Base-by-base conservation (phyloP, 92 coral and sea anemone species). In the Palythoa caribaeorum region DNA sequence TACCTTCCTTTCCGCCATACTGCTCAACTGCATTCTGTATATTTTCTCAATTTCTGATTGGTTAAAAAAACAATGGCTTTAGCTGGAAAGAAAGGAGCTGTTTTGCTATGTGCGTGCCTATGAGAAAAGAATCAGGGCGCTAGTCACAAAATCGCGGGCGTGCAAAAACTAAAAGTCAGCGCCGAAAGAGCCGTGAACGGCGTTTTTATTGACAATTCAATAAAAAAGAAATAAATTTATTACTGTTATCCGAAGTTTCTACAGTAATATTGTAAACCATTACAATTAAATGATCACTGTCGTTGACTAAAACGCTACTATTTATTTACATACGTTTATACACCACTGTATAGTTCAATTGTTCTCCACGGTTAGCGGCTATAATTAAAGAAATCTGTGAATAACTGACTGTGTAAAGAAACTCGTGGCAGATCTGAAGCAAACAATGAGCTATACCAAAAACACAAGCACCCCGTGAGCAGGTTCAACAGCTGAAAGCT, bases 391-490 rank as follows among this genome's bases (percentile, higher is more conserved):
- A n/a, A n/a, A n/a, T n/a, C n/a, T n/a, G n/a, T n/a, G n/a, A n/a
- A n/a, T n/a, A n/a, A n/a, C n/a, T n/a, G n/a, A n/a, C n/a, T n/a
- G n/a, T n/a, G n/a, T 77, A 10, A 77, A 77, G 63, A 77, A 77
- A 38, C 37, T 77, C 1, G n/a, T 77, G 0, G 21, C 66, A 35
- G 68, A 50, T 0, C 20, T 77, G 2, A 53, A 53, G 12, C 63
- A 77, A 19, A 21, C 68, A 2, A 4, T 77, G 48, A 53, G 40
- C 2, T 40, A 66, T 9, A 20, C 48, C 38, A 50, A 50, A 51
- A 40, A 52, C 52, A 51, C 65, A 76, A 52, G 63, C 11, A 9
- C 65, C 20, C 19, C 80, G 63, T 50, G 80, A 76, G 12, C 80
- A 51, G 59, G 6, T 52, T 21, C n/a, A 17, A 1, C 36, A 40